Evolutionary conservation across 2,797 vertebrate species (phyloP).

Genomic region (Sebastes oblongus): DNA sequence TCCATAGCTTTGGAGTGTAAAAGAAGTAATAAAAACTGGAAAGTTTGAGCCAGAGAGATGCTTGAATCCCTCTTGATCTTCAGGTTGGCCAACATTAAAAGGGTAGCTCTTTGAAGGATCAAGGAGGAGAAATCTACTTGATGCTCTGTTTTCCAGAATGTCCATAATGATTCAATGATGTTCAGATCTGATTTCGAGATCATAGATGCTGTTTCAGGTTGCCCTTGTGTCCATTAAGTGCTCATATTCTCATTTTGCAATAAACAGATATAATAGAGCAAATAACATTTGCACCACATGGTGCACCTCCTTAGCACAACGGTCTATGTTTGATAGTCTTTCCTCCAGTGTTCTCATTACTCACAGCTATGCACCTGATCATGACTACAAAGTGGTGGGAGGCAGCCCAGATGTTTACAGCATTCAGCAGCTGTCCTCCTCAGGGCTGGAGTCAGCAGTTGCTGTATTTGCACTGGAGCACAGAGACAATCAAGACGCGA

Average conservation of each 20-base stretch:
- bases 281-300: background rate
- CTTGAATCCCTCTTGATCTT: constrained; percentile 20
- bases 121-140: background rate
- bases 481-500: background rate
- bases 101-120: background rate
- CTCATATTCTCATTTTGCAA: background rate
- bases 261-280: background rate
- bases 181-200: constrained; percentile 3
- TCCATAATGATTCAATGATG: background rate
- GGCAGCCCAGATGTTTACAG: background rate
- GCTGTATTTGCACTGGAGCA: background rate
- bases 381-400: background rate
- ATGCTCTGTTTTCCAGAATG: background rate
- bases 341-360: background rate
- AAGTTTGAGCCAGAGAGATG: constrained; percentile 7
- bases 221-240: background rate
- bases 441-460: background rate
- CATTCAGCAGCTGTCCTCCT: constrained; percentile 1
- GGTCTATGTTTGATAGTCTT: background rate
- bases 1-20: constrained; percentile 15
- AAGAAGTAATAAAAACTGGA: background rate
- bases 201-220: background rate
- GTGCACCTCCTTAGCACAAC: background rate
- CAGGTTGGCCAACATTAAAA: constrained; percentile 5
- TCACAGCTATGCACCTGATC: background rate